These are phyloP conservation scores for Corydoras sp. DNA, from an alignment of 2,113 vertebrate species.

Conservation along the genomic window DNA sequence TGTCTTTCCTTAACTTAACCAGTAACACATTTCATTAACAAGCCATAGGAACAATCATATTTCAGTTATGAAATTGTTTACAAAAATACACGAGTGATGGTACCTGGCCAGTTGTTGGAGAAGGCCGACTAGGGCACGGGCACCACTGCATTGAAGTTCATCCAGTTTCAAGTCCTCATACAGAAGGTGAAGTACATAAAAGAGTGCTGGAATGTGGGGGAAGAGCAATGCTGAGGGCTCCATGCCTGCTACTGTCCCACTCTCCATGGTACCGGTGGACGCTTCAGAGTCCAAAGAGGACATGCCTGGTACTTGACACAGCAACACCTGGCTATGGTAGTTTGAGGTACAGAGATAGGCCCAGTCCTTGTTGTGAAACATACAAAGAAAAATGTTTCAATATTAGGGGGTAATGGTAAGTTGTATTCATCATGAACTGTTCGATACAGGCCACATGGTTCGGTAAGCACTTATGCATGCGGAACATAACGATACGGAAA, in stretches of 20 bases:
- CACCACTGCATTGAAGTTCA: slow-evolving; percentile 81
- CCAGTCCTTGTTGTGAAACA: slow-evolving; percentile 87
- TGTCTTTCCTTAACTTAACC: slow-evolving; percentile 4
- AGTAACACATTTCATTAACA: background rate
- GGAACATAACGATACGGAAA: too few relatives aligned
- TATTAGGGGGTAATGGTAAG: too few relatives aligned
- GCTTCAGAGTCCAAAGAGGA: slow-evolving; percentile 62
- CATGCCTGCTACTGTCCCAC: slow-evolving; percentile 60
- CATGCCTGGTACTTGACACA: slow-evolving; percentile 66
- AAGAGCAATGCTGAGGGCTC: slow-evolving; percentile 87
- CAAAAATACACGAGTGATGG: background rate
- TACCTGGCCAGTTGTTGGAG: slow-evolving; percentile 93
- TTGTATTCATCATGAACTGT: too few relatives aligned
- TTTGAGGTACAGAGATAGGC: slow-evolving; percentile 84
- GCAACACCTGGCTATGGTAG: slow-evolving; percentile 81
- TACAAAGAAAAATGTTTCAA: too few relatives aligned
- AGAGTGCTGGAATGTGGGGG: slow-evolving; percentile 83
- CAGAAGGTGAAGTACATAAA: slow-evolving; percentile 89
- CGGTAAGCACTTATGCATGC: too few relatives aligned
- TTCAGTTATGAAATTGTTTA: background rate
- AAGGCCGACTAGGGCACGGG: slow-evolving; percentile 78
- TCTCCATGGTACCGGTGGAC: slow-evolving; percentile 47
- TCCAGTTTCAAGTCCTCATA: slow-evolving; percentile 94
- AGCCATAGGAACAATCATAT: background rate
- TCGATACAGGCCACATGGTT: too few relatives aligned